Evolutionary conservation across 2,797 vertebrate genomes (phyloP), one percentile per base, ranked within the genome.

Genomic region (Allobates femoralis): DNA sequence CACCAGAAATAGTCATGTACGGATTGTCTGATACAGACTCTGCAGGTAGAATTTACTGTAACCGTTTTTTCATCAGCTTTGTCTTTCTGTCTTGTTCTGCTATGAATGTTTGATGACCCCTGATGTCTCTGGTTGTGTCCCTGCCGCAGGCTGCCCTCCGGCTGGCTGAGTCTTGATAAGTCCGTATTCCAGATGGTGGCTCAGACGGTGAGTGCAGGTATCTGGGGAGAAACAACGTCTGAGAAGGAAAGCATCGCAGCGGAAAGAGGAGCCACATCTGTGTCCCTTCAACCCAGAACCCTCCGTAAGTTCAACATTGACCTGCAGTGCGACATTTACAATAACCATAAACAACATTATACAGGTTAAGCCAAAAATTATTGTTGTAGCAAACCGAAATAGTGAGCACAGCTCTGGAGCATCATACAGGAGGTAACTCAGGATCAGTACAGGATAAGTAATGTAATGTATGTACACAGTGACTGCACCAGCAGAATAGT

Each of bases 131-230:
- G 30, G 1, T 12, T 19, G 30, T 83, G 7, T 16, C 82, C 73
- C 51, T 79, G 0, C 86, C 10, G 8, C 90, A 99, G 98, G 91
- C 89, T 97, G 26, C 98, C 98, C 0, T 99, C 98, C 0, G 96
- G 96, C 41, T 99, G 98, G 98, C 94, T 99, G 19, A 95, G 95
- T 82, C 92, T 98, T 92, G 98, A 99, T 85, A 92, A 93, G 41
- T 97, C 98, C 0, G 90, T 99, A 73, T 94, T 99, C 64, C 96
- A 96, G 88, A 93, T 97, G 1, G 92, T 99, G 84, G 96, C 95
- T 14, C 96, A 97, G 92, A 97, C 96, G 0, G 93, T 98, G 5
- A 95, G 96, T 56, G 92, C 92, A 2, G 95, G 93, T 21, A 95
- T 95, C 90, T 96, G 95, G 92, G 87, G 91, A 14, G 97, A 94